These are phyloP conservation scores for Plebejus argus DNA, from an alignment of 2,888 invertebrate genomes.

Conservation along the genomic window DNA sequence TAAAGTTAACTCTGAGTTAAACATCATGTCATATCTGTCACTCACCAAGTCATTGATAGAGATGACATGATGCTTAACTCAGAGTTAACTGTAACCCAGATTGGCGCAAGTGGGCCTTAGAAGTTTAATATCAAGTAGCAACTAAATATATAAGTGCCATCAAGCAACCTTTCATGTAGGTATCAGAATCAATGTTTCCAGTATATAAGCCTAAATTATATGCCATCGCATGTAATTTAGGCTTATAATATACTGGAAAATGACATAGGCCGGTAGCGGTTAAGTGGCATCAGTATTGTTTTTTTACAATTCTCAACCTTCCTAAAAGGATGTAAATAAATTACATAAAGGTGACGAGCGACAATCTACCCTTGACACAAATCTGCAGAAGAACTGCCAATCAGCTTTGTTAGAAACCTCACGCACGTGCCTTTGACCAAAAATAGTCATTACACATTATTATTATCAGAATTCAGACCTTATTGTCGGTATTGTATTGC, in stretches of 20 bases:
- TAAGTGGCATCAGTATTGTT: constrained; percentile 16
- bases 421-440: constrained; percentile 11
- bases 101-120: too few species aligned
- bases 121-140: too few species aligned
- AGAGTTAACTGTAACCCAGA: too few species aligned
- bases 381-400: constrained; percentile 33
- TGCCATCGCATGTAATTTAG: not conserved
- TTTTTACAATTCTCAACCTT: constrained; percentile 30
- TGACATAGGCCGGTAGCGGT: not conserved
- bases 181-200: not conserved
- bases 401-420: constrained; percentile 13
- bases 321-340: constrained; percentile 28
- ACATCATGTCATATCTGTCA: too few species aligned
- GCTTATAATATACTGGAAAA: not conserved
- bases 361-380: constrained; percentile 35
- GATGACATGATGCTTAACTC: too few species aligned
- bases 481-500: not conserved
- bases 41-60: too few species aligned
- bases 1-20: too few species aligned
- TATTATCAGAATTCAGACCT: not conserved
- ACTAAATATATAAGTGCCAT: not conserved
- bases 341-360: constrained; percentile 30
- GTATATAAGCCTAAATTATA: too few species aligned
- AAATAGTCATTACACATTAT: constrained; percentile 14
- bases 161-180: not conserved